A percentile compares a stretch with the other conserved stretches of the same genome.
These are phyloP conservation scores for Delphinus delphis DNA, from an alignment of 2,113 vertebrate genomes.

Conservation along the genomic window DNA sequence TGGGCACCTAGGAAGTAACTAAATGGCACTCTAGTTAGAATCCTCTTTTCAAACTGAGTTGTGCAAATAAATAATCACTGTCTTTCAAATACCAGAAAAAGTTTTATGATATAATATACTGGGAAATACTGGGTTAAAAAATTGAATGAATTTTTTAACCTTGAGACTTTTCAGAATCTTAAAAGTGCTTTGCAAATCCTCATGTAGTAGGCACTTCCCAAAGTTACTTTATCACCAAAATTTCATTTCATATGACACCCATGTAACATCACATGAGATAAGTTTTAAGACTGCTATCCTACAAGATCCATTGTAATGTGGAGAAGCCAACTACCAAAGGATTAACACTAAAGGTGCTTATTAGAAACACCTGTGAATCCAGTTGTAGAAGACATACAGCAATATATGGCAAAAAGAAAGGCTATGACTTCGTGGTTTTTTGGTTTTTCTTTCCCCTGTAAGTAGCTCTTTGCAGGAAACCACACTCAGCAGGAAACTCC, in stretches of 20 bases:
- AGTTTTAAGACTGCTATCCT: background rate
- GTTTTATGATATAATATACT: background rate
- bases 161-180: background rate
- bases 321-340: background rate
- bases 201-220: background rate
- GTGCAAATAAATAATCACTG: background rate
- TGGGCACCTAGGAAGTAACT: background rate
- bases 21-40: background rate
- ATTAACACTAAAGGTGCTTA: background rate
- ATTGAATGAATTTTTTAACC: background rate
- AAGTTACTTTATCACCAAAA: background rate
- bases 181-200: background rate
- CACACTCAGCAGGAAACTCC: too few species aligned
- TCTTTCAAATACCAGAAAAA: background rate
- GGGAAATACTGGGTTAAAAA: background rate
- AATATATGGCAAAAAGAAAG: background rate
- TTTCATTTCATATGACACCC: background rate
- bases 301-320: background rate
- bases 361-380: background rate
- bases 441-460: too few species aligned
- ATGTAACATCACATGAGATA: background rate
- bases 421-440: background rate
- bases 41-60: background rate
- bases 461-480: too few species aligned
- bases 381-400: background rate